Base-by-base conservation (phyloP, 2,888 invertebrate genomes). In the Vanessa cardui region DNA sequence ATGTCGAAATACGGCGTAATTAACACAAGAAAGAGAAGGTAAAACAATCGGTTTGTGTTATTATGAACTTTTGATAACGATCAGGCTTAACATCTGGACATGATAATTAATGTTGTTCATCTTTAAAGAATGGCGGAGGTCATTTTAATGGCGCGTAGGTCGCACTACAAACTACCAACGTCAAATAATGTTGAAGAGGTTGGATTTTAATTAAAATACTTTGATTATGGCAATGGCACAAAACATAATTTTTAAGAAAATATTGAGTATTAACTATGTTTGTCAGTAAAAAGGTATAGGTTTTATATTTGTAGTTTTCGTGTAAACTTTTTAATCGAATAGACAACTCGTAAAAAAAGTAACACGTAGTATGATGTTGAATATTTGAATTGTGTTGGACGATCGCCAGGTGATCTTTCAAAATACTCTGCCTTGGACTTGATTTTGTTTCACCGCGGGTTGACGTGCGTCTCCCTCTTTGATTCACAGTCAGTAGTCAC, bases 361-460 rank as follows among this genome's bases (percentile, higher is more conserved):
- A 47, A 60, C 39, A 59, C 15, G 9, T 18, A 44, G 79, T 81
- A 80, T 82, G 82, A 80, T 82, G 82, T 80, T 79, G 73, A 77
- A 80, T 82, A 74, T 78, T 82, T 79, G 74, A 76, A 80, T 82
- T 74, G 77, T 82, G 85, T 89, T 90, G 90, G 76, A 70, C 72
- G 81, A 83, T 84, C 86, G 87, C 82, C 77, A 74, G 77, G 71
- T 73, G 76, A 83, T 85, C 80, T 83, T 83, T 85, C 80, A 80
- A 88, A 89, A 87, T 84, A 85, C 76, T 72, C 76, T 77, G 73
- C 86, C 86, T 88, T 86, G 87, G 85, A 85, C 85, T 86, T 89
- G 85, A 84, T 81, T 45, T 81, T 79, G 75, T 76, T 74, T 47
- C 31, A 63, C 52, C 15, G n/a, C 12, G 15, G 59, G 26, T 18